These are phyloP conservation scores for Mimachlamys varia DNA, from an alignment of 2,888 invertebrate species.

Conservation along the genomic window DNA sequence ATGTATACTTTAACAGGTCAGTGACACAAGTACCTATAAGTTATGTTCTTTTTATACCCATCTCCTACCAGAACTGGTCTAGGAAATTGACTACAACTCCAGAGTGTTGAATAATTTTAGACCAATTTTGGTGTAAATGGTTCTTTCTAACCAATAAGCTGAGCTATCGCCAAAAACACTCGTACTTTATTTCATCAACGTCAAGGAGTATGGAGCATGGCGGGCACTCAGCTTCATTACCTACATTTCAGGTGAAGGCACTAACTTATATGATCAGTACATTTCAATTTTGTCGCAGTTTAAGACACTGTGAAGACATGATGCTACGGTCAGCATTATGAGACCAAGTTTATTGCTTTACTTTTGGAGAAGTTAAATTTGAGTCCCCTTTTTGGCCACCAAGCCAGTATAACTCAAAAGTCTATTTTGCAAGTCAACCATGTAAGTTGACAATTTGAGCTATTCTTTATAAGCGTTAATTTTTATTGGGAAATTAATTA, in stretches of 20 bases:
- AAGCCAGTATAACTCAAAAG: no score
- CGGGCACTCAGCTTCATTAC: background rate
- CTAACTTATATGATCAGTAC: background rate
- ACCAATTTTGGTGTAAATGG: background rate
- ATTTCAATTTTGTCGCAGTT: no score
- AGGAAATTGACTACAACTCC: conserved; percentile 1
- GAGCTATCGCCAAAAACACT: background rate
- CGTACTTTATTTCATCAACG: background rate
- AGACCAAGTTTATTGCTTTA: no score
- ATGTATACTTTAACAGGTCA: background rate
- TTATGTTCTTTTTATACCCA: background rate
- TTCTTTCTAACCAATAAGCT: background rate
- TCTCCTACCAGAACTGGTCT: background rate
- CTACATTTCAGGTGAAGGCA: background rate
- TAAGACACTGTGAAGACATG: no score
- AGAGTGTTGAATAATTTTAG: background rate
- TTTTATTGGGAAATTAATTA: no score
- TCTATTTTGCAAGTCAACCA: no score
- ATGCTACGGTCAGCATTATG: no score
- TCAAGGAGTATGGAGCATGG: background rate
- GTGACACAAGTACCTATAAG: background rate
- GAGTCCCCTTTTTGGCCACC: no score
- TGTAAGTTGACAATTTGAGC: no score
- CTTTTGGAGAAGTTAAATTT: no score
- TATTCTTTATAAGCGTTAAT: no score